Evolutionary conservation across 2,797 vertebrate genomes (phyloP).

Genomic region (Pristis pectinata): DNA sequence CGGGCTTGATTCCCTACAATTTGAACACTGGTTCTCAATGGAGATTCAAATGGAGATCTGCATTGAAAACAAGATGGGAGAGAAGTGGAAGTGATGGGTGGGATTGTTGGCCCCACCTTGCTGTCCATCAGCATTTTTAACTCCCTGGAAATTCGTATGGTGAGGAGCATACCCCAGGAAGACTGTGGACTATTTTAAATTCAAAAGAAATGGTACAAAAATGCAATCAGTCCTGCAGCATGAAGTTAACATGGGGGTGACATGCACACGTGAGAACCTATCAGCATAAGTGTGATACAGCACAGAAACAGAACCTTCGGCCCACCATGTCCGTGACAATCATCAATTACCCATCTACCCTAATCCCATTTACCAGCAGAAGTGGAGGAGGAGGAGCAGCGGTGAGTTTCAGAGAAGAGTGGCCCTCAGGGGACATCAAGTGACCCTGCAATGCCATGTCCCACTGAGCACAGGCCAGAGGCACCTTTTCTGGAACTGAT

Average conservation of each 20-base stretch:
- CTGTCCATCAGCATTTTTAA: background rate
- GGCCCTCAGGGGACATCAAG: background rate
- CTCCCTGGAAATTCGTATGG: background rate
- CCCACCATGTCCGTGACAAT: no score
- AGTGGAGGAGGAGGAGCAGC: background rate
- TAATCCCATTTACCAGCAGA: no score
- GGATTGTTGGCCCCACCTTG: background rate
- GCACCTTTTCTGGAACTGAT: background rate
- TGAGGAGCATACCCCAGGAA: background rate
- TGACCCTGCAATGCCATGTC: background rate
- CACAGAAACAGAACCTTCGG: no score
- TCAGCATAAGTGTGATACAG: background rate
- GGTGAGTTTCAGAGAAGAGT: background rate
- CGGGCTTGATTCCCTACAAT: background rate
- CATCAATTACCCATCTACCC: no score
- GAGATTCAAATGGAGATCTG: background rate
- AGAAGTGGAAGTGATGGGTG: background rate
- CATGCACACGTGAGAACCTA: background rate
- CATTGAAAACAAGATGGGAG: no score
- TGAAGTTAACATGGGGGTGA: background rate
- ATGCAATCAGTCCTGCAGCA: background rate
- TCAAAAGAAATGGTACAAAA: background rate
- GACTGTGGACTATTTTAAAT: background rate
- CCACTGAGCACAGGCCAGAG: background rate
- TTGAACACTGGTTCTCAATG: background rate